A percentile compares a stretch with the other conserved stretches of the same genome.
These are phyloP conservation scores for Cantharis nigra DNA, from an alignment of 2,888 invertebrate species.

Conservation along the genomic window DNA sequence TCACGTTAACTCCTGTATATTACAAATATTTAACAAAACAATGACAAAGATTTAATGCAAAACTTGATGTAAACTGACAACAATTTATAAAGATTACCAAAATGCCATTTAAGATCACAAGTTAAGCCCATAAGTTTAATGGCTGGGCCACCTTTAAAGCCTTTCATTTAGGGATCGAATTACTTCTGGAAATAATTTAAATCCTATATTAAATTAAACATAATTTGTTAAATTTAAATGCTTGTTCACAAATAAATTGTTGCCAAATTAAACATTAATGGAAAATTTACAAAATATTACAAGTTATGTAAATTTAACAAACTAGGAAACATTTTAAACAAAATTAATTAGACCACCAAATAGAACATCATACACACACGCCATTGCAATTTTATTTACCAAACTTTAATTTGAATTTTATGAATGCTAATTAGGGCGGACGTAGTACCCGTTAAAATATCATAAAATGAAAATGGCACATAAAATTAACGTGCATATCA, in stretches of 20 bases:
- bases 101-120: slow-evolving; percentile 34
- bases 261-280: neutral
- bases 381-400: neutral
- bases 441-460: slow-evolving; percentile 21
- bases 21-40: neutral
- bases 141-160: slow-evolving; percentile 33
- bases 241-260: neutral
- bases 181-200: neutral
- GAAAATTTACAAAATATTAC: neutral
- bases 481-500: neutral
- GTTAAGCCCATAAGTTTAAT: slow-evolving; percentile 40
- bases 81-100: slow-evolving; percentile 37
- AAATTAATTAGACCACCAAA: slow-evolving; percentile 14
- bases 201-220: neutral
- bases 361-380: neutral
- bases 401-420: slow-evolving; percentile 18
- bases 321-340: slow-evolving; percentile 12
- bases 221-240: neutral
- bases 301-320: slow-evolving; percentile 1
- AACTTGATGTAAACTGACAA: slow-evolving; percentile 37
- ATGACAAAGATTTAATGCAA: neutral
- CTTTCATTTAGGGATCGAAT: slow-evolving; percentile 9
- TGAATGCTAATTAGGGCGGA: slow-evolving; percentile 19
- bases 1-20: neutral
- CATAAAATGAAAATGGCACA: slow-evolving; percentile 12